Conservation (phyloP, 2,113 vertebrate species). For the Chionodraco myersi region DNA sequence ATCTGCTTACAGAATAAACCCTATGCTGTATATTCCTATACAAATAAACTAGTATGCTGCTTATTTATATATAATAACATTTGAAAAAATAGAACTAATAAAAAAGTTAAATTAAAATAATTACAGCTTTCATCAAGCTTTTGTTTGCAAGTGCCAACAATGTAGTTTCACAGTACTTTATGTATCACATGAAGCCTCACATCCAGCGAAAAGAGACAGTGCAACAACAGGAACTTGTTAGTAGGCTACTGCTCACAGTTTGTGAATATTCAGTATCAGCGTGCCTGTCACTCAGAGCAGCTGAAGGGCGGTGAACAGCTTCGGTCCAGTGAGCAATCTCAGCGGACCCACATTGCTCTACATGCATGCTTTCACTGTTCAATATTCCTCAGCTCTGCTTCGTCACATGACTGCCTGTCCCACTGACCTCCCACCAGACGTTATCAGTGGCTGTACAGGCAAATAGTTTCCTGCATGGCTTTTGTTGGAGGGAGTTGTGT, state of each 20-base stretch:
- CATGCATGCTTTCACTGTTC: slow-evolving; percentile 36
- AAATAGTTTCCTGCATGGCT: slow-evolving; percentile 43
- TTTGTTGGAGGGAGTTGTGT: slow-evolving; percentile 45
- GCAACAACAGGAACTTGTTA: neutral
- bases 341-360: slow-evolving; percentile 10
- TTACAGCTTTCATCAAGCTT: neutral
- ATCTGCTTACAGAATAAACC: neutral
- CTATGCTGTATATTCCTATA: too few relatives aligned
- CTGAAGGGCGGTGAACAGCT: slow-evolving; percentile 22
- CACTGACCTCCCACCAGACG: slow-evolving; percentile 55
- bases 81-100: neutral
- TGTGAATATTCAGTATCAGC: neutral
- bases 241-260: neutral
- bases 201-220: neutral
- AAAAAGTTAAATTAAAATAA: neutral
- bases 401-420: slow-evolving; percentile 57
- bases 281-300: neutral
- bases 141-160: neutral
- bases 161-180: neutral
- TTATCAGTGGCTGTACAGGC: slow-evolving; percentile 49
- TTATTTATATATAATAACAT: neutral
- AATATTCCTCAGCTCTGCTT: slow-evolving; percentile 23
- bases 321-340: slow-evolving; percentile 35
- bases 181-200: neutral
- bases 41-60: too few relatives aligned